These are phyloP conservation scores for Atta texana DNA, from an alignment of 1,140 invertebrate genomes.

Conservation along the genomic window DNA sequence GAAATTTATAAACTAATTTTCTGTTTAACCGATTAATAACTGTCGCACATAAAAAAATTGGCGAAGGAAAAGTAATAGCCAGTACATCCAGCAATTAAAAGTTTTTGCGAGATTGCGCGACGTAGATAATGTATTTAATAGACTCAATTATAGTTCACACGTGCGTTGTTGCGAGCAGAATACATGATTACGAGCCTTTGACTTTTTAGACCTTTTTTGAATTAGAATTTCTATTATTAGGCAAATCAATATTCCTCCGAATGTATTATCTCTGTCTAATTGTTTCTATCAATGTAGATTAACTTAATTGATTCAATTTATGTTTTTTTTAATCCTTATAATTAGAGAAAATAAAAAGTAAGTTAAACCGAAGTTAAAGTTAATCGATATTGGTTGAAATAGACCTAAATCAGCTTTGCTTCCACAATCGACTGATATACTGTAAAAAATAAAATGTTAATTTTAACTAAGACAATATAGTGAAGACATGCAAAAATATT, in stretches of 20 bases:
- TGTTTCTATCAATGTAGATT: no score
- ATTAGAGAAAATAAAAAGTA: no score
- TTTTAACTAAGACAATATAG: no score
- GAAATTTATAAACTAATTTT: not conserved
- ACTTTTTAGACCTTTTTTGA: not conserved
- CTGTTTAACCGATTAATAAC: not conserved
- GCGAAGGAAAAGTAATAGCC: not conserved
- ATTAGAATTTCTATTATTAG: not conserved
- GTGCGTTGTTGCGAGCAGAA: not conserved
- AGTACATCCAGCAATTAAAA: not conserved
- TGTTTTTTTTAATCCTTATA: no score
- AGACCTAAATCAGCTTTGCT: not conserved
- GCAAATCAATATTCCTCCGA: not conserved
- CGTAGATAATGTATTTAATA: not conserved
- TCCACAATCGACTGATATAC: not conserved
- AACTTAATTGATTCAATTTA: no score
- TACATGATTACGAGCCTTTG: not conserved
- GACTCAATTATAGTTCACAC: not conserved
- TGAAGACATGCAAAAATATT: no score
- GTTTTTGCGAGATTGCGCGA: slow-evolving; percentile 12
- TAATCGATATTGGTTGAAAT: no score
- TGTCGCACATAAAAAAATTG: not conserved
- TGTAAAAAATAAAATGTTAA: no score
- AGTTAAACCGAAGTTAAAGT: no score
- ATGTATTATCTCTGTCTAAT: not conserved